Evolutionary conservation across 2,797 vertebrate species (phyloP).

Genomic region (Buphagus erythrorhynchus): DNA sequence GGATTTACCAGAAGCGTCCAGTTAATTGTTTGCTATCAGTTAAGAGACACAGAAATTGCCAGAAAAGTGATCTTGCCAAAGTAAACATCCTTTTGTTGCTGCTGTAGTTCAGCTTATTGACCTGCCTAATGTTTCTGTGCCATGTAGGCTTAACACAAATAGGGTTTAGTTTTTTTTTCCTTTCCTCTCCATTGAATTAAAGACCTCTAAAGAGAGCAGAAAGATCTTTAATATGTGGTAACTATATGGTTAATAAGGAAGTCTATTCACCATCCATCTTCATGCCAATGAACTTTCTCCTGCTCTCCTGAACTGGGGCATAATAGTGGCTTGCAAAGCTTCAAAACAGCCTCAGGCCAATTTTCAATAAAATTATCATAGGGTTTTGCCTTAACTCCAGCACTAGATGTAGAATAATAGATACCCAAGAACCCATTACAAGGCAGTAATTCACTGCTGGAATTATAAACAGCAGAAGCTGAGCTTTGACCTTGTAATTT

Average conservation of each 20-base stretch:
- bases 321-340: constrained; percentile 21
- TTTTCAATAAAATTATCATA: constrained; percentile 48
- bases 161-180: neutral
- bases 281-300: constrained; percentile 23
- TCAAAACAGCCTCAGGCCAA: constrained; percentile 43
- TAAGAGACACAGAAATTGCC: neutral
- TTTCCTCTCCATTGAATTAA: neutral
- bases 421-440: constrained; percentile 33
- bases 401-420: constrained; percentile 36
- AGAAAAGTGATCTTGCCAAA: neutral
- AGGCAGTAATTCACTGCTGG: constrained; percentile 43
- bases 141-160: neutral
- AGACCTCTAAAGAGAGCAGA: neutral
- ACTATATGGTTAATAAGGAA: constrained; percentile 2
- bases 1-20: neutral
- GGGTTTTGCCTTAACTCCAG: constrained; percentile 12
- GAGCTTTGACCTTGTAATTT: constrained; percentile 54
- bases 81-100: neutral
- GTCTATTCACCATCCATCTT: neutral
- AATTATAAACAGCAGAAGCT: constrained; percentile 49
- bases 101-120: neutral
- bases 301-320: neutral
- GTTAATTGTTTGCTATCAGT: neutral
- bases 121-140: neutral
- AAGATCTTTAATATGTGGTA: neutral